Evolutionary conservation across 2,888 invertebrate species (phyloP), one percentile per base, ranked within the genome.

Genomic region (Halocaridina rubra): DNA sequence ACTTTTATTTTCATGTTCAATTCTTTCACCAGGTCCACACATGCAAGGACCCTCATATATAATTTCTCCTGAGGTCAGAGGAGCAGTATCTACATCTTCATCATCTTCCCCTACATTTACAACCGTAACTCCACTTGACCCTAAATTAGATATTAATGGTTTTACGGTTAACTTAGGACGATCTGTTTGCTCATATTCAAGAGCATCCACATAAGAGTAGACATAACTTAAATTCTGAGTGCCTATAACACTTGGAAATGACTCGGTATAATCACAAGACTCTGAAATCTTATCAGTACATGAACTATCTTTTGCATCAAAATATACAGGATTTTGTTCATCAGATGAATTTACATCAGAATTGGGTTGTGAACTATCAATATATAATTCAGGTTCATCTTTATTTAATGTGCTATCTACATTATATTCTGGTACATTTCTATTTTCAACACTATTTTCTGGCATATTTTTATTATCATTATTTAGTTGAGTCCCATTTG

Each of bases 41-140:
- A 33, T 39, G 29, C 84, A 84, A 8, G 84, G 84, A 74, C 79
- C 84, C 33, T 84, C 79, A 46, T 84, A 84, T 29, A 84, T 33
- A 27, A 84, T 84, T 57, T 84, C 79, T n/a, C 79, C 84, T 19
- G 46, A 22, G 22, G 22, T 39, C 32, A 24, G 22, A 2, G 46
- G 27, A 7, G 30, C 30, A 19, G 10, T 59, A 32, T 8, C 24
- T 57, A 22, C 75, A n/a, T 78, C 64, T 13, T 64, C 64, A 4
- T n/a, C 39, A 27, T 46, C n/a, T 29, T 19, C 22, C 39, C 74
- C 39, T 3, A 19, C 4, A 16, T 74, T 80, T 8, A 16, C 61
- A 30, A 59, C 30, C 32, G 22, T 19, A 19, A 74, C 46, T 39
- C 74, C 46, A 74, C 74, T 74, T 22, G 74, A 13, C 46, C 22